These are phyloP conservation scores for Seira musarum DNA, from an alignment of 2,888 invertebrate species.

Conservation along the genomic window DNA sequence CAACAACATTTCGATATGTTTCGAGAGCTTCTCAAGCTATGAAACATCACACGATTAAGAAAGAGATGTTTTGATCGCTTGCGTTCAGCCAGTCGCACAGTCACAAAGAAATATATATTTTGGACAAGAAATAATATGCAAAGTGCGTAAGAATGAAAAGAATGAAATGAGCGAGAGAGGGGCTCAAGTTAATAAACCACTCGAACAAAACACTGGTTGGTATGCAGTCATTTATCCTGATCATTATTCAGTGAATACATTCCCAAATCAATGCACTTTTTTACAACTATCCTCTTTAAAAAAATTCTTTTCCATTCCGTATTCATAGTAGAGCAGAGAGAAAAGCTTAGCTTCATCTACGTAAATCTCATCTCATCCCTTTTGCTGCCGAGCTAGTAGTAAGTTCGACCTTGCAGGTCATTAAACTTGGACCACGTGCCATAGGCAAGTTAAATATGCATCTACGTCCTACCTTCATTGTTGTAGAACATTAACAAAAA, in stretches of 20 bases:
- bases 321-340: neutral
- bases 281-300: neutral
- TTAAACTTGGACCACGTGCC: conserved; percentile 69
- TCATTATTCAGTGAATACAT: conserved; percentile 5
- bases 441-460: conserved; percentile 37
- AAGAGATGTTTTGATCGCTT: conserved; percentile 1
- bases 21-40: neutral
- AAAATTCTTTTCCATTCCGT: neutral
- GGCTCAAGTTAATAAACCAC: conserved; percentile 13
- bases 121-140: conserved; percentile 5
- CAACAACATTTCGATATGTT: neutral
- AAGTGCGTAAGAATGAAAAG: conserved; percentile 20
- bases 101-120: neutral
- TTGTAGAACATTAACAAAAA: neutral
- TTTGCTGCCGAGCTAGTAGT: conserved; percentile 25
- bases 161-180: conserved; percentile 23
- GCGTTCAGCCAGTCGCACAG: neutral
- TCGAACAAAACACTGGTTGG: conserved; percentile 13
- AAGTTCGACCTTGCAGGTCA: conserved; percentile 69
- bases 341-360: neutral
- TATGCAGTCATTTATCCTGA: conserved; percentile 15
- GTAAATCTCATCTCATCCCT: neutral
- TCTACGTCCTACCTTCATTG: conserved; percentile 1
- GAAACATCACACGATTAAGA: neutral
- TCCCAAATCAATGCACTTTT: conserved; percentile 12